Evolutionary conservation across 1,140 invertebrate species (phyloP), one percentile per base, ranked within the genome.

Genomic region (Cecropterus lyciades): DNA sequence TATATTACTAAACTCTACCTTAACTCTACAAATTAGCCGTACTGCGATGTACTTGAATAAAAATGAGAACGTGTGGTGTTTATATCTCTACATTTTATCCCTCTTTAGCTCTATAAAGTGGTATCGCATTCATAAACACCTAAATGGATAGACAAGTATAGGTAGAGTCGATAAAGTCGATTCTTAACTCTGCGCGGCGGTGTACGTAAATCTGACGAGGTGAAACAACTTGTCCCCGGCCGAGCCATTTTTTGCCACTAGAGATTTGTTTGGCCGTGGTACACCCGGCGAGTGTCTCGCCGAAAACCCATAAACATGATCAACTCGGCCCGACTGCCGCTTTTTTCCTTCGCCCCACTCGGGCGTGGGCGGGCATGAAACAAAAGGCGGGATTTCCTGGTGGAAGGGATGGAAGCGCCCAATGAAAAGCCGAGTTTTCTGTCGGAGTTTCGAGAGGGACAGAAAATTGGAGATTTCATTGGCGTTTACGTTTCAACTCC

Each of bases 291-390:
- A 82, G 80, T 85, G 82, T 81, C 85, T 87, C 85, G 82, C 76
- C 84, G 81, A 85, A 89, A 86, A 85, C 83, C 85, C 87, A 91
- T 91, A 91, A 91, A 91, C 89, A 89, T 88, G 82, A 85, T 83
- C 83, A 74, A 80, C 75, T 80, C 81, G 65, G 72, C 62, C 69
- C 81, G 80, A 82, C 79, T 82, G 73, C 80, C 84, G 80, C 82
- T 85, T 85, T 86, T 84, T 89, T 82, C 85, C 71, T 64, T 70
- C 79, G 70, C 81, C 80, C 73, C 73, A 77, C 75, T 68, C 67
- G 59, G 30, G 57, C 55, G 67, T 75, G 70, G 82, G 84, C 74
- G 88, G 78, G 49, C 15, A 24, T 49, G 49, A 55, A 64, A 33
- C 14, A 10, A 16, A 49, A 53, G 87, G 84, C 73, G 84, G 77